These are phyloP conservation scores for Chinchilla lanigera DNA, from an alignment of 2,113 vertebrate genomes.

Conservation along the genomic window DNA sequence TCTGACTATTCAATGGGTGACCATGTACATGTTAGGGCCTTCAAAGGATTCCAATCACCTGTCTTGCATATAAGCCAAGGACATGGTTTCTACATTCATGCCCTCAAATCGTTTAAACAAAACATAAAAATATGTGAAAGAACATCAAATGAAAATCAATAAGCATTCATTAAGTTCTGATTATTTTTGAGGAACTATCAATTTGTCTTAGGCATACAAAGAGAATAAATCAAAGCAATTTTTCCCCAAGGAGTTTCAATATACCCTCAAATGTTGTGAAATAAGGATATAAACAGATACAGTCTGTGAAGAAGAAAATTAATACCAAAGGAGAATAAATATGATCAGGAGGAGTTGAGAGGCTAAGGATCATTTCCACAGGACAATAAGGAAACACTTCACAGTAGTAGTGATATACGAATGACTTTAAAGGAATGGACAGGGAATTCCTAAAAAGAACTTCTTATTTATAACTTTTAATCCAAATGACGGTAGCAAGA, in stretches of 20 bases:
- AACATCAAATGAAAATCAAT: background rate
- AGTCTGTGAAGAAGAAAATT: background rate
- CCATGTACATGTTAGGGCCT: accelerated
- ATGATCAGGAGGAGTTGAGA: background rate
- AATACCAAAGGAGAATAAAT: background rate
- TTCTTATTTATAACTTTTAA: background rate
- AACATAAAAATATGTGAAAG: background rate
- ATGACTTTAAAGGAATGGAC: background rate
- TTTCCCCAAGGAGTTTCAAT: background rate
- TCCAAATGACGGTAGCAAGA: background rate
- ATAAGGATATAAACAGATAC: background rate
- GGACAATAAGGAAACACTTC: background rate
- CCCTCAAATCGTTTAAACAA: background rate
- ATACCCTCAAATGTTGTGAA: background rate
- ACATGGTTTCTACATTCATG: background rate
- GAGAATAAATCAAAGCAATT: background rate
- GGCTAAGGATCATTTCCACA: background rate
- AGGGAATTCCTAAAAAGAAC: too few species aligned
- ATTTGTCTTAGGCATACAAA: background rate
- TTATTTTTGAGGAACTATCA: background rate
- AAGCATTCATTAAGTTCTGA: background rate
- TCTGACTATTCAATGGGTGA: background rate
- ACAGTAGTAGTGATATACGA: background rate
- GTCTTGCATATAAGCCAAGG: background rate
- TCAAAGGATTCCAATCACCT: background rate